Conservation (phyloP, 2,888 invertebrate species). For the Athalia circularis region DNA sequence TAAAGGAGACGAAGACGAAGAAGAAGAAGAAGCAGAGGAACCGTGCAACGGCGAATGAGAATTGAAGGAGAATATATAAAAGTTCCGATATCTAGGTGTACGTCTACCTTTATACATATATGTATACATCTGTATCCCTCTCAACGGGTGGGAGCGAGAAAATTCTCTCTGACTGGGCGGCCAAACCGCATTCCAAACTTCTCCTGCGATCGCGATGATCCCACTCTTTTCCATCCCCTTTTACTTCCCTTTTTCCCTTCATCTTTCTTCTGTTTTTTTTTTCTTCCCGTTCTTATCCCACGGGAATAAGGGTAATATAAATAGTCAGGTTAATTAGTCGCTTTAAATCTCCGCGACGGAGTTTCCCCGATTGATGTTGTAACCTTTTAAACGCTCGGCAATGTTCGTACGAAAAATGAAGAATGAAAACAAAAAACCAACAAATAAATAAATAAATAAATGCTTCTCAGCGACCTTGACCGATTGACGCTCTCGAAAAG, state of each 20-base stretch:
- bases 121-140: constrained; percentile 26
- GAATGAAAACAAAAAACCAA: no score
- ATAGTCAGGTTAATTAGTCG: no score
- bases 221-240: constrained; percentile 43
- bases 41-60: constrained; percentile 20
- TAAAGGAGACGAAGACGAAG: not conserved
- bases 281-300: constrained; percentile 31
- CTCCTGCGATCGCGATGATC: constrained; percentile 47
- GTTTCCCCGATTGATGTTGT: no score
- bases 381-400: no score
- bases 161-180: constrained; percentile 43
- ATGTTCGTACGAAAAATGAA: no score
- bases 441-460: no score
- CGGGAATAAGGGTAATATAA: not conserved
- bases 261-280: constrained; percentile 43
- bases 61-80: constrained; percentile 1
- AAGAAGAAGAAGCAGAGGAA: constrained; percentile 27
- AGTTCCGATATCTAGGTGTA: no score
- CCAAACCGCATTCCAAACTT: constrained; percentile 47
- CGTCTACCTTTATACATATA: not conserved
- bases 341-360: no score
- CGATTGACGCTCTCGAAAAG: no score
- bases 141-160: constrained; percentile 38
- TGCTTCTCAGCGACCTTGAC: no score
- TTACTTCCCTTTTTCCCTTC: constrained; percentile 38